Percentiles rank a stretch among this genome's conserved stretches.
Conservation (phyloP, 2,888 invertebrate genomes). For the Mythimna pallens region DNA sequence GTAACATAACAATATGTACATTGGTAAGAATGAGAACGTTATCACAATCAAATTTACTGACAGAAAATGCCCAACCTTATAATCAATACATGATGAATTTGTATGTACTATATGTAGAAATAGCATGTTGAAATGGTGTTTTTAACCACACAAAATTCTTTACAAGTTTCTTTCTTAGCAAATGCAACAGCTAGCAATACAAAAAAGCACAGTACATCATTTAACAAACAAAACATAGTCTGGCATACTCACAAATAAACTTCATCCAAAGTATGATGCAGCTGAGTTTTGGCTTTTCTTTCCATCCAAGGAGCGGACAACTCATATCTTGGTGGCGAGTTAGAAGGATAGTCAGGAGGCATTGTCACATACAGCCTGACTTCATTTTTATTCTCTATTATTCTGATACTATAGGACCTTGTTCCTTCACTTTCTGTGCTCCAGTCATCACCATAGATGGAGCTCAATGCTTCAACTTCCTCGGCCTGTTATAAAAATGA, state of each 20-base stretch:
- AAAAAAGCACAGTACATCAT: neutral
- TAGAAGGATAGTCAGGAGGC: slow-evolving; percentile 92
- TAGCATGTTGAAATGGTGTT: too few species aligned
- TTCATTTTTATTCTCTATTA: slow-evolving; percentile 86
- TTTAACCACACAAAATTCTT: too few species aligned
- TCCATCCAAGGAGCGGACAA: slow-evolving; percentile 93
- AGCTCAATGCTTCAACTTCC: slow-evolving; percentile 93
- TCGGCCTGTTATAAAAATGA: slow-evolving; percentile 79
- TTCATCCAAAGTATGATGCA: slow-evolving; percentile 91
- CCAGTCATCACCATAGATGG: slow-evolving; percentile 94
- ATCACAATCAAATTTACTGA: too few species aligned
- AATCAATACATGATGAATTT: too few species aligned
- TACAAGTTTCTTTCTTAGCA: neutral
- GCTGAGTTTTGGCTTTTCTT: slow-evolving; percentile 89
- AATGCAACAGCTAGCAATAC: neutral
- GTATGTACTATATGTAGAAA: too few species aligned
- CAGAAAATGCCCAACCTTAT: too few species aligned
- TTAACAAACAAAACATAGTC: neutral
- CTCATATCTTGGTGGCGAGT: slow-evolving; percentile 92
- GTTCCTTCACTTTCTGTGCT: slow-evolving; percentile 90
- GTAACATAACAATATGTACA: slow-evolving; percentile 7
- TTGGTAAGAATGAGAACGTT: neutral
- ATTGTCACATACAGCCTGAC: slow-evolving; percentile 92
- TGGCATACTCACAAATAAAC: slow-evolving; percentile 91
- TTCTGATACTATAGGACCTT: slow-evolving; percentile 91